A percentile compares a stretch with the other conserved stretches of the same genome.
phyloP scores from a whole-genome alignment of 2,888 invertebrate genomes.

The Drosophila anomelani region DNA sequence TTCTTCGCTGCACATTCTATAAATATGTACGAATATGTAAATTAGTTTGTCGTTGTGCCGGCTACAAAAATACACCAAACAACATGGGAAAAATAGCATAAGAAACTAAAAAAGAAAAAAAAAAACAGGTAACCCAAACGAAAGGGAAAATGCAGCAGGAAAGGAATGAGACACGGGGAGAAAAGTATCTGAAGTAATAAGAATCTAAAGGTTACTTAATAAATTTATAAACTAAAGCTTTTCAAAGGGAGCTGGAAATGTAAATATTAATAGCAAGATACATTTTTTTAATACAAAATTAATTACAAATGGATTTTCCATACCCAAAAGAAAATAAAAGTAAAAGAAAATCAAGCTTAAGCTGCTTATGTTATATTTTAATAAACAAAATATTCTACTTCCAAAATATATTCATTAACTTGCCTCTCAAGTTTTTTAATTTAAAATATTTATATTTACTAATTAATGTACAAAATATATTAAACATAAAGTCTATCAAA shows the following conservation, averaged over 20 bases:
- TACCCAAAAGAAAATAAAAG: background rate
- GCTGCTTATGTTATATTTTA: too few species aligned
- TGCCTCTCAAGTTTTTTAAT: too few species aligned
- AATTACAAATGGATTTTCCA: background rate
- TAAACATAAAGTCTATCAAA: background rate
- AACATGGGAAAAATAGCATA: constrained; percentile 9
- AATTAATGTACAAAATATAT: background rate
- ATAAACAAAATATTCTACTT: too few species aligned
- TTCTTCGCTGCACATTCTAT: constrained; percentile 61
- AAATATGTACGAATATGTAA: constrained; percentile 57
- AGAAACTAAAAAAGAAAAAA: constrained; percentile 10
- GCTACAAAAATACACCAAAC: constrained; percentile 35
- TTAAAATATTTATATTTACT: background rate
- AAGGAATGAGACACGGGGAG: background rate
- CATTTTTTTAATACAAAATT: background rate
- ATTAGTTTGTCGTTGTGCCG: constrained; percentile 52
- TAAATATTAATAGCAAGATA: background rate
- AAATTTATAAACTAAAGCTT: background rate
- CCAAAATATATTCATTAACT: background rate
- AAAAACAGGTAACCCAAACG: constrained; percentile 28
- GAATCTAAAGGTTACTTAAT: too few species aligned
- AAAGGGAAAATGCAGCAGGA: constrained; percentile 27
- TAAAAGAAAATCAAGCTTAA: background rate
- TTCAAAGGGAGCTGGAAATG: rapidly evolving
- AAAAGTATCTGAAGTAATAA: background rate